Base-by-base conservation (phyloP, 2,797 vertebrate species). In the Hirundo rustica region DNA sequence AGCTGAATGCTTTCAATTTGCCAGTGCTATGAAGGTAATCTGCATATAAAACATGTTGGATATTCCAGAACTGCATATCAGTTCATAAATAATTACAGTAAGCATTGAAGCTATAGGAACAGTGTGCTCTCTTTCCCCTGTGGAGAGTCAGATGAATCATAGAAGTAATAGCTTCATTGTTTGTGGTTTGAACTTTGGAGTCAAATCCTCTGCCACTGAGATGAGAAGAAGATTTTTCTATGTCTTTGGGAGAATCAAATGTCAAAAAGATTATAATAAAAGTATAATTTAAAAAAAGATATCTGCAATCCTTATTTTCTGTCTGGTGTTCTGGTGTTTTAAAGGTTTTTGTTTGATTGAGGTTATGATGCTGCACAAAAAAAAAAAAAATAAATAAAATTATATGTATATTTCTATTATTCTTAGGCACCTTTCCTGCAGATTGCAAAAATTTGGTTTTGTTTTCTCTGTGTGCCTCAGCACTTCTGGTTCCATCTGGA, bases 401-500 rank as follows among this genome's bases (percentile, higher is more conserved):
- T n/a, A 38, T 38, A 38, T 38, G 38, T 38, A 38, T 15, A 34
- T 48, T 81, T 86, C 27, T 51, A 20, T 89, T 88, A 53, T 93
- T 86, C 66, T 68, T 50, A 67, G 44, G 42, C 82, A 82, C 84
- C 70, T 96, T 94, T 92, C 66, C 34, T 71, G 73, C 6, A 40
- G 88, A 76, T 54, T 90, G 38, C 38, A 85, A 91, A 92, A 84
- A 47, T 78, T 91, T 88, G 53, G 23, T 64, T 92, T 95, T 95
- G 79, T 93, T 94, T 94, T 79, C 79, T 81, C 73, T 96, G 4
- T 16, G 23, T 95, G 95, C 88, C 74, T 96, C 10, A 0, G 57
- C 53, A 5, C 71, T 95, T 94, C 88, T 96, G 34, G 57, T 79
- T 96, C 90, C 95, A 96, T 96, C 92, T 96, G 95, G 95, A 92